Base-by-base conservation (phyloP, 2,113 vertebrate species). In the Syrrhaptes paradoxus region DNA sequence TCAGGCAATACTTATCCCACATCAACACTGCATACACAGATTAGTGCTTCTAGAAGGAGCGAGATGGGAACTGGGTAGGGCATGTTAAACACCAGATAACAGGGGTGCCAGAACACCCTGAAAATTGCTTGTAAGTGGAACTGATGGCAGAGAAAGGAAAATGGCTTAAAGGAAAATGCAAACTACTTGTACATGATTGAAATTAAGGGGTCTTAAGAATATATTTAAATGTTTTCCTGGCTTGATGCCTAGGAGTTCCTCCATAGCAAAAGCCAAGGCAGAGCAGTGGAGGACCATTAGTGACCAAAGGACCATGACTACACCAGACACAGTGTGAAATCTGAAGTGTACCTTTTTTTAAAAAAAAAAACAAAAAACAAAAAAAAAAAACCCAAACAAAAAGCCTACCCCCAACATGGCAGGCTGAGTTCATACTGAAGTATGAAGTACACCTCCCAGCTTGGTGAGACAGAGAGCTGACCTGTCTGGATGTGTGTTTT, bases 111-210 rank as follows among this genome's bases (percentile, higher is more conserved):
- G 34, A n/a, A 79, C n/a, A 67, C 1, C 19, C 7, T 55, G 61
- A 26, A 84, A 85, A 20, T 62, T 22, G 3, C 41, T 87, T 89
- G 62, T 32, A 51, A 51, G 19, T 82, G 4, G 2, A 52, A 29
- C 17, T 46, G 25, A 34, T 32, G 20, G 2, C 62, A 87, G 16
- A 82, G 48, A 59, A 78, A 77, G 13, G 26, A 91, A 78, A 41
- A 55, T 2, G n/a, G 6, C 12, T 66, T 45, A 62, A 74, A 62
- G 19, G 11, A 75, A 43, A 76, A 57, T 24, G 10, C 4, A 48
- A 55, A 62, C 2, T 32, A 2, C 0, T 14, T 81, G 46, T 49
- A 58, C 2, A 1, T 67, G 6, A 20, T 38, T 66, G 57, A 78
- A 74, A 82, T 85, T 17, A 71, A 74, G 13, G 10, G 7, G 7